These are phyloP conservation scores for Agrotis clavis DNA, from an alignment of 2,888 invertebrate genomes.

Conservation along the genomic window DNA sequence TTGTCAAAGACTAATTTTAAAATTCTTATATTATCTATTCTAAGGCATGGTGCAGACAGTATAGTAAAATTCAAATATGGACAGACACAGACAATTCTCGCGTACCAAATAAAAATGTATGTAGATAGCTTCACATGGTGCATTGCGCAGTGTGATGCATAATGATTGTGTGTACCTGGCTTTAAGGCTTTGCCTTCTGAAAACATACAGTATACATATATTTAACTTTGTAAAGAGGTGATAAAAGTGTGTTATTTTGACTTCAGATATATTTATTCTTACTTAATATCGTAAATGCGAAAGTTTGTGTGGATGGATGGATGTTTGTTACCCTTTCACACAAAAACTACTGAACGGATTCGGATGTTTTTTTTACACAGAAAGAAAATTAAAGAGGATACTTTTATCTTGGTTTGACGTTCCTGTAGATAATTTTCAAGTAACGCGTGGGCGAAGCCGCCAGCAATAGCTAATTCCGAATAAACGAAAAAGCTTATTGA, in stretches of 20 bases:
- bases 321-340: no score
- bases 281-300: no score
- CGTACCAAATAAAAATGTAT: slow-evolving; percentile 31
- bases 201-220: slow-evolving; percentile 5
- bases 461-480: no score
- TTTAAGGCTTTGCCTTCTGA: slow-evolving; percentile 3
- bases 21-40: not conserved
- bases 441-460: no score
- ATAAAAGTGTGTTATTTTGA: not conserved
- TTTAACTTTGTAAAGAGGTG: slow-evolving; percentile 2
- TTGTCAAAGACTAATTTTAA: not conserved
- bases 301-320: no score
- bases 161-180: slow-evolving; percentile 39
- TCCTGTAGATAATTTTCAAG: no score
- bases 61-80: slow-evolving; percentile 19
- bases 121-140: slow-evolving; percentile 26
- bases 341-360: no score
- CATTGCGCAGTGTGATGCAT: slow-evolving; percentile 41
- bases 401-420: no score
- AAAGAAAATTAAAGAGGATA: no score
- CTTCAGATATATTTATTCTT: not conserved
- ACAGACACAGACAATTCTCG: slow-evolving; percentile 15
- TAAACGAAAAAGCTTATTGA: no score
- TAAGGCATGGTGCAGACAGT: not conserved
- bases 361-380: no score